Conservation (phyloP, 2,797 vertebrate genomes). For the Psittacula echo region DNA sequence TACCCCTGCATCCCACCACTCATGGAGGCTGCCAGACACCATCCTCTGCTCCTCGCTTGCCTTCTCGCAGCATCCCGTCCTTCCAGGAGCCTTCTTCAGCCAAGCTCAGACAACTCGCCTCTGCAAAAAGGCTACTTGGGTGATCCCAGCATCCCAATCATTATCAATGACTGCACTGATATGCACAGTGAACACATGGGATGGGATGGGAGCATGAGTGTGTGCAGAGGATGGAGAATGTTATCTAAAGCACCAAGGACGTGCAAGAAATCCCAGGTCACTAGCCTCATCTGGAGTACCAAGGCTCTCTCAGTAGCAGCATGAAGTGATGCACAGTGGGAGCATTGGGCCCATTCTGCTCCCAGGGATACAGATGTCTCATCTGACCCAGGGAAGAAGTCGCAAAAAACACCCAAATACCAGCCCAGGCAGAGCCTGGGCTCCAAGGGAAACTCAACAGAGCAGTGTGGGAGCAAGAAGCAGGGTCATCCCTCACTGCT, state of each 20-base stretch:
- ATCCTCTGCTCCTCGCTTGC: neutral
- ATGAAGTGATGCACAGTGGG: neutral
- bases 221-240: neutral
- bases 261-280: fast-evolving
- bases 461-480: neutral
- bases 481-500: neutral
- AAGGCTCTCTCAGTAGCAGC: neutral
- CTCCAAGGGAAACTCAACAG: conserved; percentile 27
- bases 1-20: conserved; percentile 1
- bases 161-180: neutral
- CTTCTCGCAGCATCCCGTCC: neutral
- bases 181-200: neutral
- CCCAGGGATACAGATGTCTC: neutral
- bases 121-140: neutral
- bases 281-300: neutral
- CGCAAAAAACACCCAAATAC: conserved; percentile 8
- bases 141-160: neutral
- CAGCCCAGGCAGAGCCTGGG: neutral
- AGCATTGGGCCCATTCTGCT: neutral
- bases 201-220: fast-evolving
- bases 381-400: neutral
- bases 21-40: neutral
- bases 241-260: neutral
- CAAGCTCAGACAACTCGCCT: neutral
- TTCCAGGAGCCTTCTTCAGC: neutral